Conservation (phyloP, 2,797 vertebrate genomes). For the Philypnodon macrostomus region DNA sequence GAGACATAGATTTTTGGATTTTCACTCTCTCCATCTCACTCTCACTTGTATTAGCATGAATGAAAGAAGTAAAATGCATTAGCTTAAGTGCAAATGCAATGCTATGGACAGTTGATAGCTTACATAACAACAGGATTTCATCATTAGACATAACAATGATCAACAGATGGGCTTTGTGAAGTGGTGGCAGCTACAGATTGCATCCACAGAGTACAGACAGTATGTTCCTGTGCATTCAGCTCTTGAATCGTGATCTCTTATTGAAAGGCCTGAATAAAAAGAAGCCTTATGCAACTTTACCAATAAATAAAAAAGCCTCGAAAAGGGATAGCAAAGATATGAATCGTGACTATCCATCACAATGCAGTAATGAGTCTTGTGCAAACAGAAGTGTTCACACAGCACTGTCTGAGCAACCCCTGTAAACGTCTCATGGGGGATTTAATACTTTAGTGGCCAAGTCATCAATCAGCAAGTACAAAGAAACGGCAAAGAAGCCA, state of each 20-base stretch:
- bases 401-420: no score
- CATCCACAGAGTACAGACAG: no score
- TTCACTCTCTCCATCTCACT: no score
- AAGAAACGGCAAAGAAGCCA: constrained; percentile 23
- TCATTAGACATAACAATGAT: background rate
- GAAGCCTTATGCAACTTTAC: background rate
- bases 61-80: no score
- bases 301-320: background rate
- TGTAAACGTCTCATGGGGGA: no score
- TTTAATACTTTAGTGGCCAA: no score
- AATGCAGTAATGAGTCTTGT: constrained; percentile 34
- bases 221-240: no score
- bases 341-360: constrained; percentile 21
- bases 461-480: constrained; percentile 42
- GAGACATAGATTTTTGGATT: no score
- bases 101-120: background rate
- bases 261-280: no score
- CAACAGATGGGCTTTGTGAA: constrained; percentile 2
- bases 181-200: no score
- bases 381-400: constrained; percentile 45
- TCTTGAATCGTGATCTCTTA: no score
- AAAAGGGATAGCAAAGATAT: constrained; percentile 17
- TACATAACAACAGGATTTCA: background rate
- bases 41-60: no score
- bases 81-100: background rate